A percentile compares a stretch with the other conserved stretches of the same genome.
Conservation (phyloP, 2,797 vertebrate genomes). For the Falco concolor region DNA sequence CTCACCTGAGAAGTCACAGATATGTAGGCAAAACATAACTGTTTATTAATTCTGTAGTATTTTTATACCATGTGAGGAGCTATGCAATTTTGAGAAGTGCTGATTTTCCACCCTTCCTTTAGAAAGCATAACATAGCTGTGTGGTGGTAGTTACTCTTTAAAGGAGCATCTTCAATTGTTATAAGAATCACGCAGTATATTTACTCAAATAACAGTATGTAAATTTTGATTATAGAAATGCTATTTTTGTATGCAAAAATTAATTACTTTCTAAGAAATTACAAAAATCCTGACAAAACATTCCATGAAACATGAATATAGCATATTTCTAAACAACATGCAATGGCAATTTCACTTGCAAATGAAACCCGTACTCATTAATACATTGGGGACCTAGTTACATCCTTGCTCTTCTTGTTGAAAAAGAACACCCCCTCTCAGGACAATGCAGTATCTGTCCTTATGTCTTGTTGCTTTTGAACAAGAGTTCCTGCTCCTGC, state of each 20-base stretch:
- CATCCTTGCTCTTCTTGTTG: background rate
- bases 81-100: background rate
- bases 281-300: background rate
- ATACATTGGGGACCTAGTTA: background rate
- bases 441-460: background rate
- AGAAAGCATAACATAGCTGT: background rate
- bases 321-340: background rate
- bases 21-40: background rate
- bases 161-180: background rate
- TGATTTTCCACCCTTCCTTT: background rate
- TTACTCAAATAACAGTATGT: background rate
- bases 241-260: background rate
- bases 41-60: background rate
- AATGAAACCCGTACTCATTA: background rate
- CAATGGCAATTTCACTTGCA: background rate
- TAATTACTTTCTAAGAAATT: background rate
- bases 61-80: background rate
- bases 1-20: background rate
- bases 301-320: background rate
- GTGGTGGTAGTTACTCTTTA: background rate
- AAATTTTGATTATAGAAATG: background rate
- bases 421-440: background rate
- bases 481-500: background rate
- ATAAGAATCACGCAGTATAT: background rate
- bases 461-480: background rate